Conservation (phyloP, 2,797 vertebrate species). For the Coracias cyanogaster region DNA sequence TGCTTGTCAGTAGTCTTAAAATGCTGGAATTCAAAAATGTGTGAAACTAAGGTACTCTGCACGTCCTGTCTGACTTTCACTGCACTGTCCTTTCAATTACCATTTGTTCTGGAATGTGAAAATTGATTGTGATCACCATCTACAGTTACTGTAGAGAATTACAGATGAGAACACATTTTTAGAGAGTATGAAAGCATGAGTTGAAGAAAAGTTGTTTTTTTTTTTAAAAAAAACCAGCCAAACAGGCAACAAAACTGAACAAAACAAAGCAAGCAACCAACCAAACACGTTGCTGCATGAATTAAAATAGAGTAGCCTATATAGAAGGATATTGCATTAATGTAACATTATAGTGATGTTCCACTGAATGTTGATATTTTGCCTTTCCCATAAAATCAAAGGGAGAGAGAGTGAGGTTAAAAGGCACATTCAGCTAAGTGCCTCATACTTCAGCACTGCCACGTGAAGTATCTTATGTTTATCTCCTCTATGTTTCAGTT, state of each 20-base stretch:
- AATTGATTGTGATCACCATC: conserved; percentile 6
- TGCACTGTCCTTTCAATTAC: neutral
- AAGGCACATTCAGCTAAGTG: neutral
- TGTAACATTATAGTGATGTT: neutral
- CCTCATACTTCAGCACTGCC: neutral
- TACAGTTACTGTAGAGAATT: conserved; percentile 17
- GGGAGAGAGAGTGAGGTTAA: neutral
- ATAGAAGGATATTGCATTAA: neutral
- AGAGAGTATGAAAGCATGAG: neutral
- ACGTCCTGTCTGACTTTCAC: neutral
- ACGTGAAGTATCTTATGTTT: neutral
- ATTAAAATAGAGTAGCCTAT: neutral
- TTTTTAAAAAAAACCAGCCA: neutral
- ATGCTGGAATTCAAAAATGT: neutral
- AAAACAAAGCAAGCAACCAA: too few species aligned
- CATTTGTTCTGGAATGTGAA: neutral
- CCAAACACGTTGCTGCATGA: neutral
- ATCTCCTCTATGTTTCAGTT: neutral
- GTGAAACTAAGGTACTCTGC: rapidly evolving
- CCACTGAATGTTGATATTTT: neutral
- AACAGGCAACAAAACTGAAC: neutral
- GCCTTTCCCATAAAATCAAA: neutral
- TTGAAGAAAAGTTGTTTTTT: neutral
- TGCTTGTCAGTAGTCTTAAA: neutral
- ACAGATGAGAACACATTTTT: neutral